Conservation (phyloP, 2,888 invertebrate genomes). For the Ophion ellenae region DNA sequence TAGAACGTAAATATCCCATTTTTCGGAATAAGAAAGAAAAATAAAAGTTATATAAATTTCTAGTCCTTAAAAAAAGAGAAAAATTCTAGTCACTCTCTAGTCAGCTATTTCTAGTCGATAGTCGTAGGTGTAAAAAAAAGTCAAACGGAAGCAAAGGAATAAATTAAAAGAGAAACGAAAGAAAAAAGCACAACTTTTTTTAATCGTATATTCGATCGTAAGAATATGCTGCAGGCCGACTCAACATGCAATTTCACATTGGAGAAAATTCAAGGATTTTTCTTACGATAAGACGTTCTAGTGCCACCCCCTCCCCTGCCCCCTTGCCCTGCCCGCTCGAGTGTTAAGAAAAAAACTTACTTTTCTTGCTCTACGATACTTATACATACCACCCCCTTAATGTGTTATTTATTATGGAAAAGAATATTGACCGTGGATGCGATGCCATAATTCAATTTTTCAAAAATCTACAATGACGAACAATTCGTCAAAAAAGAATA, state of each 20-base stretch:
- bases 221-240: slow-evolving; percentile 79
- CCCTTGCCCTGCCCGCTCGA: not conserved
- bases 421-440: slow-evolving; percentile 67
- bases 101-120: slow-evolving; percentile 15
- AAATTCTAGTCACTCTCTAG: slow-evolving; percentile 35
- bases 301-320: not conserved
- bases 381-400: slow-evolving; percentile 17
- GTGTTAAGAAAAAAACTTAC: slow-evolving; percentile 22
- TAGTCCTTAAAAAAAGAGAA: slow-evolving; percentile 33
- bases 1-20: not conserved
- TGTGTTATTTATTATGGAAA: slow-evolving; percentile 35
- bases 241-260: slow-evolving; percentile 78
- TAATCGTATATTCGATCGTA: slow-evolving; percentile 56
- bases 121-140: slow-evolving; percentile 21
- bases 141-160: not conserved
- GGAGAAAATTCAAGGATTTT: slow-evolving; percentile 30
- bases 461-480: not conserved
- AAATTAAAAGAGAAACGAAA: slow-evolving; percentile 19
- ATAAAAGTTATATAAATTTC: slow-evolving; percentile 23
- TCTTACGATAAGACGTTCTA: slow-evolving; percentile 28
- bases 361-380: not conserved
- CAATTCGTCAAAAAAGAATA: slow-evolving; percentile 17
- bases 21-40: not conserved
- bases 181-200: slow-evolving; percentile 25
- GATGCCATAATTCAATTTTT: slow-evolving; percentile 66